A percentile compares a stretch with the other conserved stretches of the same genome.
phyloP scores from a whole-genome alignment of 1,140 invertebrate genomes.

The Diorhabda carinulata region DNA sequence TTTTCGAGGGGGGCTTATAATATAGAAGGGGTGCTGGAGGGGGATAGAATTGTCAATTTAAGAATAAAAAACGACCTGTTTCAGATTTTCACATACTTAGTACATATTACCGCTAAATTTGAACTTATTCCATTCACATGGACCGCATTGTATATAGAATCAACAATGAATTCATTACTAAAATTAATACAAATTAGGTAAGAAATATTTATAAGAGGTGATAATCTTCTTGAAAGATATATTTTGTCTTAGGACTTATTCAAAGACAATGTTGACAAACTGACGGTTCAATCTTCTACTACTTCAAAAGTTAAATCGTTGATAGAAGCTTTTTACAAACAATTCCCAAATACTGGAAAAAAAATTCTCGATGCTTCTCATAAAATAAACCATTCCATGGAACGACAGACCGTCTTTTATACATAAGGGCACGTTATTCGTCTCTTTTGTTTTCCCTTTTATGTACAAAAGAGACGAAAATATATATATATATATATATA shows the following conservation, averaged over 20 bases:
- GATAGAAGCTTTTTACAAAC: not conserved
- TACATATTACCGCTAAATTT: too few relatives aligned
- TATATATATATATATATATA: not conserved
- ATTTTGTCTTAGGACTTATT: not conserved
- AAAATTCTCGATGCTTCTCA: not conserved
- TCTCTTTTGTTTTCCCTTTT: conserved; percentile 5
- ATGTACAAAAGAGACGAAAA: not conserved
- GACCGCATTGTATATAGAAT: too few relatives aligned
- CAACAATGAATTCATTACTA: too few relatives aligned
- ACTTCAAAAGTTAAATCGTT: not conserved
- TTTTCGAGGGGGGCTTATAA: too few relatives aligned
- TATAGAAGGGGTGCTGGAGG: too few relatives aligned
- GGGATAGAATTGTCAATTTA: not conserved
- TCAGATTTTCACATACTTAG: not conserved
- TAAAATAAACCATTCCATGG: not conserved
- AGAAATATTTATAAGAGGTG: too few relatives aligned
- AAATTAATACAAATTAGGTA: too few relatives aligned
- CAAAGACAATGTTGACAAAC: not conserved
- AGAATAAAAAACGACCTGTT: not conserved
- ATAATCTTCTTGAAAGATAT: too few relatives aligned
- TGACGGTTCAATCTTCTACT: not conserved
- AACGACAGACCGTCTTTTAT: conserved; percentile 6
- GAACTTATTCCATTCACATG: too few relatives aligned
- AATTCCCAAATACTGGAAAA: not conserved
- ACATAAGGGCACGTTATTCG: not conserved